A percentile compares a stretch with the other conserved stretches of the same genome.
Evolutionary conservation across 2,797 vertebrate genomes (phyloP).

Genomic region (Poecilia picta): DNA sequence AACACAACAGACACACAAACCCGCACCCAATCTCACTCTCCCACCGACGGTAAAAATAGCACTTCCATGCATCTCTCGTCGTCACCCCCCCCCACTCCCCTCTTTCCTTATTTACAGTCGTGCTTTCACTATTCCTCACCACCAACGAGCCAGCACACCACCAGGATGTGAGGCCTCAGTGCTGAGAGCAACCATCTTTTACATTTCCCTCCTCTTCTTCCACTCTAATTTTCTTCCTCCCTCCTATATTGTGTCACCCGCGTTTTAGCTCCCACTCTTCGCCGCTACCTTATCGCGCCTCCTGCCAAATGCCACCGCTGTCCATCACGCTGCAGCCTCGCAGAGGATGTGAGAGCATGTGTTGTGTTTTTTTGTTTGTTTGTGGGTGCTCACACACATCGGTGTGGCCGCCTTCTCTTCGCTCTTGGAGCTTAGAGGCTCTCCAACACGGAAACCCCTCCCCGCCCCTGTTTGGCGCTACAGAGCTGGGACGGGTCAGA

Average conservation of each 20-base stretch:
- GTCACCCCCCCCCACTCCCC: constrained; percentile 42
- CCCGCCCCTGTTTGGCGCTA: constrained; percentile 28
- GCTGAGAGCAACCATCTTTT: constrained; percentile 57
- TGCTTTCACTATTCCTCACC: constrained; percentile 54
- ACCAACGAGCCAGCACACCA: constrained; percentile 53
- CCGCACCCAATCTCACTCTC: constrained; percentile 67
- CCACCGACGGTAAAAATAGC: constrained; percentile 81
- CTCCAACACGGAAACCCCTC: constrained; percentile 60
- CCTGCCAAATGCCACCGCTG: constrained; percentile 82
- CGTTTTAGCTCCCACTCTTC: constrained; percentile 52
- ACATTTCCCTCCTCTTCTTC: constrained; percentile 35
- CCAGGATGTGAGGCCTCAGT: constrained; percentile 43
- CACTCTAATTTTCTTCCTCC: constrained; percentile 25
- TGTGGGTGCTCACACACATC: constrained; percentile 18
- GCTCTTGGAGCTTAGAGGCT: constrained; percentile 58
- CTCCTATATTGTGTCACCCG: constrained; percentile 47
- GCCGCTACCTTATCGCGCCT: constrained; percentile 75
- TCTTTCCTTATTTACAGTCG: constrained; percentile 64
- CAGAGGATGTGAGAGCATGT: constrained; percentile 23
- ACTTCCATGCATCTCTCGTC: constrained; percentile 67
- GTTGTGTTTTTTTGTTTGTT: constrained; percentile 8
- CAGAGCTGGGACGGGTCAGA: constrained; percentile 63
- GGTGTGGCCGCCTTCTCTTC: constrained; percentile 45
- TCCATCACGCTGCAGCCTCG: constrained; percentile 74
- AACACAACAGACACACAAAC: constrained; percentile 54